Conservation (phyloP, 2,888 invertebrate species). For the Helleia helle region DNA sequence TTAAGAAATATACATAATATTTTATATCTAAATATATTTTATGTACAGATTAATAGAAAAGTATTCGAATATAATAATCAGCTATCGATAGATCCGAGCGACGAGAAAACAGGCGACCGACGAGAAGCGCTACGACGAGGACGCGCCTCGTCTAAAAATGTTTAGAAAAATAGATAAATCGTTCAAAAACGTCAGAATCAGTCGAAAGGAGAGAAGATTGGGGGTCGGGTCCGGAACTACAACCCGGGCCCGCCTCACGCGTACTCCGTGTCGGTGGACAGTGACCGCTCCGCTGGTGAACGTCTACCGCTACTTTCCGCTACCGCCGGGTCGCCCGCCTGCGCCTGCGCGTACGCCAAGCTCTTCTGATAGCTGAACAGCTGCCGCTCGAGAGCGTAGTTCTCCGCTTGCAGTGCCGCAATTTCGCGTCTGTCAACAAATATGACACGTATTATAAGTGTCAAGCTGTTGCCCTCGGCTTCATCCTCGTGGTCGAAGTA, state of each 20-base stretch:
- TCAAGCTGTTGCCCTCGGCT: too few species aligned
- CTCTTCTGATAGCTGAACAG: conserved; percentile 88
- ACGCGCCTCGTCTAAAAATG: conserved; percentile 70
- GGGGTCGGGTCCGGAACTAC: conserved; percentile 28
- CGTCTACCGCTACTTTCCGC: conserved; percentile 49
- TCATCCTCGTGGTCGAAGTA: too few species aligned
- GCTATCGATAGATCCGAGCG: conserved; percentile 71
- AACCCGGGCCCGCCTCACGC: conserved; percentile 70
- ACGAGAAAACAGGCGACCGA: conserved; percentile 71
- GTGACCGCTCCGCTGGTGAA: conserved; percentile 73
- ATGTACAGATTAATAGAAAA: conserved; percentile 74
- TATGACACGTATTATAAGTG: background rate
- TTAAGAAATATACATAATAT: conserved; percentile 73
- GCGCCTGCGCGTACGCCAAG: conserved; percentile 81
- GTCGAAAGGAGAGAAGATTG: conserved; percentile 65
- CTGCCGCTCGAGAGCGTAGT: conserved; percentile 86
- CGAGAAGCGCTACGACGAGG: conserved; percentile 69
- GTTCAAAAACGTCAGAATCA: conserved; percentile 72
- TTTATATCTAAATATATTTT: conserved; percentile 74
- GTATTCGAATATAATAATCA: conserved; percentile 71
- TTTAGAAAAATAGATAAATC: conserved; percentile 75
- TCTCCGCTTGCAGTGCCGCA: conserved; percentile 85
- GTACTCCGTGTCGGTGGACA: conserved; percentile 82
- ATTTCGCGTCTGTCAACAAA: conserved; percentile 80
- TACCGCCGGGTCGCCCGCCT: conserved; percentile 63